Base-by-base conservation (phyloP, 2,888 invertebrate genomes). In the Colletes collaris region DNA sequence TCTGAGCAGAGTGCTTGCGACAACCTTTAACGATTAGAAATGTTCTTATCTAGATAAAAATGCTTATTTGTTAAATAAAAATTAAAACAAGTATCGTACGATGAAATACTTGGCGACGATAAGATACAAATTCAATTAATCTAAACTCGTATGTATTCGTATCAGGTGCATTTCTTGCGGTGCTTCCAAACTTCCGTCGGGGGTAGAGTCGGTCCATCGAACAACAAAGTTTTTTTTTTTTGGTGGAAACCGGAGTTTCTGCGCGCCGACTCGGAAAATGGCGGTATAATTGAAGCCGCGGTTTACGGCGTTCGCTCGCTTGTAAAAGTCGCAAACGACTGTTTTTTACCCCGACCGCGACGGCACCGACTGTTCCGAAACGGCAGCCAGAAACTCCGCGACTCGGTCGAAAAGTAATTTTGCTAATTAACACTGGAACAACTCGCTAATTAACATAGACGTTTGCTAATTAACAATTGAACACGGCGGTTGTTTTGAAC, bases 351-450 rank as follows among this genome's bases (percentile, higher is more conserved):
- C 11, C 40, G 10, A 3, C 46, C 46, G 5, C 10, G 35, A 13
- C 19, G 13, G n/a, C 52, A 46, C 66, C 6, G 76, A 67, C 63
- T 76, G 76, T 76, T 75, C 63, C 27, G 16, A 56, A 67, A 75
- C 66, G 16, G 4, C 8, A 37, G 10, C 60, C 50, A 56, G 49
- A 37, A 55, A 46, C 59, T 49, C 55, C 11, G 8, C 56, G 37
- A 8, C 16, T 11, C 10, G 13, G 37, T 37, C 53, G 53, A 35
- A 13, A 67, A 76, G 65, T 66, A 76, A 76, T 76, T 75, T 50
- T 75, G 19, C 76, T 76, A 76, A 76, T 76, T 76, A 76, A 67
- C 76, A 46, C 7, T 19, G 76, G 62, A 58, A 75, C 76, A 58
- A 75, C 62, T 76, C 37, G 76, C 56, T 67, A 76, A 76, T 76